A percentile compares a stretch with the other conserved stretches of the same genome.
phyloP scores from a whole-genome alignment of 2,113 vertebrate species.

The Hirundichthys speculiger region DNA sequence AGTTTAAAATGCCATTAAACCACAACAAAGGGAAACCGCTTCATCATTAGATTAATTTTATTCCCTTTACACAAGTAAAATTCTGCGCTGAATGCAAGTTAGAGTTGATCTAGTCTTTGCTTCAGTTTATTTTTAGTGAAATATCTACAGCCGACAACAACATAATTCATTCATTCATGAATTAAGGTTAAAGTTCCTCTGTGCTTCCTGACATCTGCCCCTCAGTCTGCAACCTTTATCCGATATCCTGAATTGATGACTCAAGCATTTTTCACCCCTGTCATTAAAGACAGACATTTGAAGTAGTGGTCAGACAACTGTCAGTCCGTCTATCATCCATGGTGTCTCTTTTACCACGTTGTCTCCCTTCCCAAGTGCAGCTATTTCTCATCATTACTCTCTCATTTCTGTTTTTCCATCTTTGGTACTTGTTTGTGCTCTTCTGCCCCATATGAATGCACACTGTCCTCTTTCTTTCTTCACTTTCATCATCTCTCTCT shows the following conservation, averaged over 20 bases:
- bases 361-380: conserved; percentile 13
- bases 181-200: not conserved
- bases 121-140: conserved; percentile 13
- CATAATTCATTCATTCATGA: too few relatives aligned
- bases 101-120: not conserved
- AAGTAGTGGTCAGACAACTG: conserved; percentile 40
- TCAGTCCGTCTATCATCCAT: conserved; percentile 26
- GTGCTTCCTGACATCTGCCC: conserved; percentile 1
- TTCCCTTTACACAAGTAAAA: not conserved
- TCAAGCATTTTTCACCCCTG: conserved; percentile 22
- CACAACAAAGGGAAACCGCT: too few relatives aligned
- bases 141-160: too few relatives aligned
- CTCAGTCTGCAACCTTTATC: conserved; percentile 4
- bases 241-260: conserved; percentile 29
- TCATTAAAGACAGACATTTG: conserved; percentile 50
- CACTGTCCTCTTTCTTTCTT: conserved; percentile 15
- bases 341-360: not conserved
- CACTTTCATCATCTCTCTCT: conserved; percentile 21
- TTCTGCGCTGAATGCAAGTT: too few relatives aligned
- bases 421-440: conserved; percentile 36
- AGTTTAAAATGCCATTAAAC: not conserved
- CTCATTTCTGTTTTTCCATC: conserved; percentile 22
- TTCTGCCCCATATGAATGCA: conserved; percentile 11
- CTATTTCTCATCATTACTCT: conserved; percentile 6
- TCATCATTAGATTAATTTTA: not conserved